Evolutionary conservation across 1,140 invertebrate genomes (phyloP).

Genomic region (Halictus rubicundus): DNA sequence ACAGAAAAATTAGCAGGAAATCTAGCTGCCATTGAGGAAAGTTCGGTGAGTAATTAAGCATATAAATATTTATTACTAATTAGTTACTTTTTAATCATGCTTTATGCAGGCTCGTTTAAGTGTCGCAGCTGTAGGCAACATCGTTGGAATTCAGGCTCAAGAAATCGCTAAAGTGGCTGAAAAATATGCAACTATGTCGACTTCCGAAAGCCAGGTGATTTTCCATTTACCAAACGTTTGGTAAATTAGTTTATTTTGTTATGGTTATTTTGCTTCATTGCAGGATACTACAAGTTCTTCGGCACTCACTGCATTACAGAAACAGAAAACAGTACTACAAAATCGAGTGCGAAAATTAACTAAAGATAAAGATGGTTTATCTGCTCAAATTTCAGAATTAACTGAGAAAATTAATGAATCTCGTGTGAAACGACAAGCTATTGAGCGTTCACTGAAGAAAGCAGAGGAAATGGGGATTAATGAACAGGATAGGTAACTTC

Average conservation of each 20-base stretch:
- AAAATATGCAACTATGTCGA: slow-evolving; percentile 78
- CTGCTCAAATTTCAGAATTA: slow-evolving; percentile 67
- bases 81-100: background rate
- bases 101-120: slow-evolving; percentile 69
- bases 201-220: slow-evolving; percentile 66
- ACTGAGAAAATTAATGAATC: slow-evolving; percentile 65
- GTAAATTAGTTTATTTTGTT: background rate
- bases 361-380: slow-evolving; percentile 73
- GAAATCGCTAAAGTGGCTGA: slow-evolving; percentile 81
- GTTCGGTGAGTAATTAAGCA: slow-evolving; percentile 75
- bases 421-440: slow-evolving; percentile 54
- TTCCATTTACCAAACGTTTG: background rate
- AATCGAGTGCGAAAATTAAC: slow-evolving; percentile 77
- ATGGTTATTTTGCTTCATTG: background rate
- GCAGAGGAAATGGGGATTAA: slow-evolving; percentile 79
- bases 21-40: slow-evolving; percentile 75
- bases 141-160: slow-evolving; percentile 80
- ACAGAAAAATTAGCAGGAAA: slow-evolving; percentile 73
- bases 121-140: slow-evolving; percentile 76
- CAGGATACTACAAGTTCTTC: slow-evolving; percentile 60
- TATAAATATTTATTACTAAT: background rate
- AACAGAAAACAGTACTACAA: slow-evolving; percentile 80
- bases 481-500: slow-evolving; percentile 79
- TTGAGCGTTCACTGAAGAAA: slow-evolving; percentile 74
- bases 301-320: slow-evolving; percentile 77